Evolutionary conservation across 2,888 invertebrate species (phyloP), one percentile per base, ranked within the genome.

Genomic region (Sinopyrophorus schimmeli): DNA sequence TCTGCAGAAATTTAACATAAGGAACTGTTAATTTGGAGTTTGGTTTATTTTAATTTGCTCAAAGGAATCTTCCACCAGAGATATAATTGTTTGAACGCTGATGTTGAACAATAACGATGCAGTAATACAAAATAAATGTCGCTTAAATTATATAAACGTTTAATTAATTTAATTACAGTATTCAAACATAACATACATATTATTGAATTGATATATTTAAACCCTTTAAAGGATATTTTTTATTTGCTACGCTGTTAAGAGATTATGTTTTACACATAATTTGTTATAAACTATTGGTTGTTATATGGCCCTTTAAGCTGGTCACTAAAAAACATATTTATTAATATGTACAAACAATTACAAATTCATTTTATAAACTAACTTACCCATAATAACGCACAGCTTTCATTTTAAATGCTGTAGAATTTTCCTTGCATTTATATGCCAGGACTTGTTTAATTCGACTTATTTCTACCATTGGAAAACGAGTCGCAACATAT

Each of bases 391-490:
- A 73, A 63, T 80, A 85, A 76, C 85, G 80, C 66, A 85, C 83
- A 32, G 84, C 83, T 70, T 85, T 80, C 84, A 86, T 85, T 72
- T 84, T 76, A 51, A 86, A 81, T 59, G 86, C 85, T 32, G 86
- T 85, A 62, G 85, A 86, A 74, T 86, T 86, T 72, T 86, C 86
- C 75, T 86, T 86, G 73, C 86, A 86, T 74, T 86, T 86, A 74
- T 86, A 86, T 15, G 86, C 86, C 60, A 86, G 75, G 60, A 86
- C 86, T 73, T 86, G 86, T 72, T 86, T 86, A 70, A 86, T 86
- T 66, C 86, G 77, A 74, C 84, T 84, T 66, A 85, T 84, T 73
- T 86, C 86, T 12, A 86, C 82, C 68, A 82, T 80, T 20, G 86
- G 86, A 76, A 86, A 86, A 68, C 84, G 79, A 34, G 82, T 78